Evolutionary conservation across 2,888 invertebrate species (phyloP).

Genomic region (Autographa gamma): DNA sequence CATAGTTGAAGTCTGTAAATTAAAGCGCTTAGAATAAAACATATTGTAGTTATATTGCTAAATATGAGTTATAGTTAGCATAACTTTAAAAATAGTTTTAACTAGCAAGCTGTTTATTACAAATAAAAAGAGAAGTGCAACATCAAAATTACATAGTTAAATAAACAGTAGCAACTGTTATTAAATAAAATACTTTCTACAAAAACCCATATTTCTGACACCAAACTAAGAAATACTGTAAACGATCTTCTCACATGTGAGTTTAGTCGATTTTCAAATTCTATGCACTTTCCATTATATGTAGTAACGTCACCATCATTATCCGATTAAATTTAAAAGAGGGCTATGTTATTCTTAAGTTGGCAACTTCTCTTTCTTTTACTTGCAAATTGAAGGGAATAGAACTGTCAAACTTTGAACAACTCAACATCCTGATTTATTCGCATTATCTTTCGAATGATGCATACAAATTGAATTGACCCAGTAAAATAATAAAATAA

Average conservation of each 20-base stretch:
- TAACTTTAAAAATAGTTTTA: too few species aligned
- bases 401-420: conserved; percentile 51
- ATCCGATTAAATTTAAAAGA: conserved; percentile 24
- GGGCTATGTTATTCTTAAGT: background rate
- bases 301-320: conserved; percentile 55
- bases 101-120: too few species aligned
- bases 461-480: conserved; percentile 65
- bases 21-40: too few species aligned
- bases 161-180: too few species aligned
- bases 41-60: too few species aligned
- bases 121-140: too few species aligned
- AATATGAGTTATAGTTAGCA: too few species aligned
- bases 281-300: background rate
- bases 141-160: too few species aligned
- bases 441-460: conserved; percentile 54
- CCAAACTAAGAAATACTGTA: too few species aligned
- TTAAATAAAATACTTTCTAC: too few species aligned
- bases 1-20: background rate
- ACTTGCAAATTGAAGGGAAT: background rate
- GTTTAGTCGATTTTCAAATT: background rate
- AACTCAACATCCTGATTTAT: conserved; percentile 31
- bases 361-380: conserved; percentile 40
- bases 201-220: too few species aligned
- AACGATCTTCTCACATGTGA: too few species aligned
- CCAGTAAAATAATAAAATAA: conserved; percentile 67